Evolutionary conservation across 2,113 vertebrate genomes (phyloP).

Genomic region (Anguilla japonica): DNA sequence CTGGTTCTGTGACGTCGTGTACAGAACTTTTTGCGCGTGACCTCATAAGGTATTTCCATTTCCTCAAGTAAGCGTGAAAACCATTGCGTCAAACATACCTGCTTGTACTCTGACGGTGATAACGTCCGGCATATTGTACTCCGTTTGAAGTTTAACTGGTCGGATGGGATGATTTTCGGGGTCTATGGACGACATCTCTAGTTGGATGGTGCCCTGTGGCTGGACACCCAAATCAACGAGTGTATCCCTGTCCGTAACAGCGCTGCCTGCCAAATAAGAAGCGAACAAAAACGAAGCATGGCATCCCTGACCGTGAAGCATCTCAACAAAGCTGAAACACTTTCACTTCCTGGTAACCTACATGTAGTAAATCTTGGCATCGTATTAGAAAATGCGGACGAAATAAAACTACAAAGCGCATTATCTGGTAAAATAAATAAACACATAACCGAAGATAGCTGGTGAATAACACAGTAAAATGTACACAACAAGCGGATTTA

Average conservation of each 20-base stretch:
- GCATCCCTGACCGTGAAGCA: background rate
- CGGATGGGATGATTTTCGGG: constrained; percentile 59
- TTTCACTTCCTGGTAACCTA: too few relatives aligned
- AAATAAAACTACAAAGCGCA: too few relatives aligned
- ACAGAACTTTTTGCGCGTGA: background rate
- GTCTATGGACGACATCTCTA: constrained; percentile 71
- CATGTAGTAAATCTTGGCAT: too few relatives aligned
- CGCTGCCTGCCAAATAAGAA: constrained; percentile 55
- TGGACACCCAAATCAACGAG: constrained; percentile 63
- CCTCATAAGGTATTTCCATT: background rate
- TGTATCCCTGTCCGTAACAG: constrained; percentile 63
- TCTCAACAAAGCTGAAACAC: background rate
- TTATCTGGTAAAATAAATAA: too few relatives aligned
- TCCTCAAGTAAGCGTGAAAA: background rate
- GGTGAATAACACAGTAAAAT: too few relatives aligned
- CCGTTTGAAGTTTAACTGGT: constrained; percentile 54
- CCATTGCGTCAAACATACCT: constrained; percentile 54
- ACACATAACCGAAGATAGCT: too few relatives aligned
- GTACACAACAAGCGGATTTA: too few relatives aligned
- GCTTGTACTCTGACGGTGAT: constrained; percentile 78
- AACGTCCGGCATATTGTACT: constrained; percentile 71
- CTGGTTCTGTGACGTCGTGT: background rate
- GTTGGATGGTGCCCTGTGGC: constrained; percentile 64
- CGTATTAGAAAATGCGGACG: too few relatives aligned
- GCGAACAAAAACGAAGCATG: background rate